Percentiles rank a stretch among this genome's conserved stretches.
Evolutionary conservation across 2,113 vertebrate species (phyloP).

Genomic region (Elaphurus davidianus): DNA sequence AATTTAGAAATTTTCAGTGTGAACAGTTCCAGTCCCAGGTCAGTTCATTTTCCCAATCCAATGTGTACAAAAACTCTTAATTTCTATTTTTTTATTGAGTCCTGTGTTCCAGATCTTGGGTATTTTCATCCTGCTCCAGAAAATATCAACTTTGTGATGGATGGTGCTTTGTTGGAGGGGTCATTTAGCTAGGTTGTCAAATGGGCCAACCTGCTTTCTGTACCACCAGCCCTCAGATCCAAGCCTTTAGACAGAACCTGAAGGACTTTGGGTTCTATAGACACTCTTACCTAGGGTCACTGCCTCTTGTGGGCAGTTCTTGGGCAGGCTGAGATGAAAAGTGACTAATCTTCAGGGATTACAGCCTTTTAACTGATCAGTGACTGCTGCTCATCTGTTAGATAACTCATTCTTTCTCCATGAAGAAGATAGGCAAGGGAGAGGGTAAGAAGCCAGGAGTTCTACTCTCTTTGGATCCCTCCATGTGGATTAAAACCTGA

Average conservation of each 20-base stretch:
- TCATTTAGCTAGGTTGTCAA: background rate
- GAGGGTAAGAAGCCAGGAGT: background rate
- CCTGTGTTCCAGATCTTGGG: background rate
- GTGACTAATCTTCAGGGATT: background rate
- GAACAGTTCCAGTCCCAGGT: background rate
- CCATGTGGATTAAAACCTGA: background rate
- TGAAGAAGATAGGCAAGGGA: background rate
- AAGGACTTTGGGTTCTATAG: background rate
- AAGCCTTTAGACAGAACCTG: background rate
- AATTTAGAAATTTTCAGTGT: background rate
- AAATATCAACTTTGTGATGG: background rate
- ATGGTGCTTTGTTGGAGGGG: background rate
- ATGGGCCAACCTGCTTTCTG: background rate
- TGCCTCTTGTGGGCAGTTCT: background rate
- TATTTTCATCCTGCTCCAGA: background rate
- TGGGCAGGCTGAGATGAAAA: background rate
- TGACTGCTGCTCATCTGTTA: background rate
- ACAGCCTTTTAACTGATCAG: background rate
- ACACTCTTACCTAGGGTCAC: background rate
- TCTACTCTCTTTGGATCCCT: background rate
- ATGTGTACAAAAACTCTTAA: background rate
- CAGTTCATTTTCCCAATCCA: background rate
- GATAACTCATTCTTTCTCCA: background rate
- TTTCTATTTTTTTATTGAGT: background rate
- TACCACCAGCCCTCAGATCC: background rate